Percentiles rank a stretch among this genome's conserved stretches.
Evolutionary conservation across 1,140 invertebrate species (phyloP).

Genomic region (Adelges cooleyi): DNA sequence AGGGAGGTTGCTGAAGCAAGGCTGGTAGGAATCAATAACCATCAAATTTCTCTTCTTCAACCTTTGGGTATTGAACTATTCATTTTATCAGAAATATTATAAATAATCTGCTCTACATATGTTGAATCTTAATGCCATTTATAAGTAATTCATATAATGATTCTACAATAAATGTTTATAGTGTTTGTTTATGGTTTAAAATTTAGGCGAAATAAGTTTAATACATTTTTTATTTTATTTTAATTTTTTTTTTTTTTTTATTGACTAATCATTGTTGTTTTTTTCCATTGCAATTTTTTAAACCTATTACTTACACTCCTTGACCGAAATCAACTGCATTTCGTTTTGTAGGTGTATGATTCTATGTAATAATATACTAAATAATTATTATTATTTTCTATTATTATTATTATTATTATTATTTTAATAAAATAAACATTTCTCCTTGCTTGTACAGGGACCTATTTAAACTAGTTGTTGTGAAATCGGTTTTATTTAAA

Average conservation of each 20-base stretch:
- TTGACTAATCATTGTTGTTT: slow-evolving; percentile 20
- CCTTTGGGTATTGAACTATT: slow-evolving; percentile 20
- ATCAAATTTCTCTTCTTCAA: slow-evolving; percentile 22
- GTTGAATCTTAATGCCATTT: slow-evolving; percentile 17
- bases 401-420: slow-evolving; percentile 9
- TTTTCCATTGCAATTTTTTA: slow-evolving; percentile 14
- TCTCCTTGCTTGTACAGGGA: neutral
- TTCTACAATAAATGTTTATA: slow-evolving; percentile 13
- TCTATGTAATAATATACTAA: slow-evolving; percentile 14
- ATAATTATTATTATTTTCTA: too few relatives aligned
- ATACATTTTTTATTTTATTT: slow-evolving; percentile 21
- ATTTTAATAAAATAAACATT: slow-evolving; percentile 7
- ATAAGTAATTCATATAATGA: neutral
- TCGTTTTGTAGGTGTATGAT: slow-evolving; percentile 8
- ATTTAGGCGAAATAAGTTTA: neutral
- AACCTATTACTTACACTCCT: neutral
- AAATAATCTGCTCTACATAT: slow-evolving; percentile 14
- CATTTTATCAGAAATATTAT: slow-evolving; percentile 4
- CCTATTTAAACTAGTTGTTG: slow-evolving; percentile 9
- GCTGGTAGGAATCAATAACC: slow-evolving; percentile 26
- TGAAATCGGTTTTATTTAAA: neutral
- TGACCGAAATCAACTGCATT: slow-evolving; percentile 1
- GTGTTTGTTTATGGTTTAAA: slow-evolving; percentile 16
- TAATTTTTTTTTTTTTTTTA: too few relatives aligned
- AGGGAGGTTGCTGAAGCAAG: slow-evolving; percentile 22